Evolutionary conservation across 2,797 vertebrate species (phyloP).

Genomic region (Pogonophryne albipinna): DNA sequence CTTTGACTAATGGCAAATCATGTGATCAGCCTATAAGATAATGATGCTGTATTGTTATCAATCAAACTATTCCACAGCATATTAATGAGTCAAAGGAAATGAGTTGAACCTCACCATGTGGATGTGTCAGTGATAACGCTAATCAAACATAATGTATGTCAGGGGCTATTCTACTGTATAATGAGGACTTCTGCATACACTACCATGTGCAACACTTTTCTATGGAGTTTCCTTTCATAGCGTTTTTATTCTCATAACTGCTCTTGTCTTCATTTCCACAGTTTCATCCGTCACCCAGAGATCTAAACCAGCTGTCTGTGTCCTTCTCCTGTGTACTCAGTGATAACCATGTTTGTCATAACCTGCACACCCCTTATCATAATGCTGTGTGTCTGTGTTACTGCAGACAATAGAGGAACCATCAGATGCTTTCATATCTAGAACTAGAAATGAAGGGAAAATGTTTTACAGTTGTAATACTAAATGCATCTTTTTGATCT

Average conservation of each 20-base stretch:
- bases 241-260: neutral
- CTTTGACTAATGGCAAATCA: neutral
- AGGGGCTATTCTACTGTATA: neutral
- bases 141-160: neutral
- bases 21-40: neutral
- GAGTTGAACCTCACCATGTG: neutral
- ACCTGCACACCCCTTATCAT: constrained; percentile 23
- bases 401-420: neutral
- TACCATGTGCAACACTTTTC: neutral
- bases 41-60: neutral
- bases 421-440: neutral
- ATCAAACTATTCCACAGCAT: neutral
- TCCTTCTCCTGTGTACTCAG: constrained; percentile 58
- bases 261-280: constrained; percentile 9
- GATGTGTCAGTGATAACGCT: neutral
- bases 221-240: neutral
- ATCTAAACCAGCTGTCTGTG: constrained; percentile 57
- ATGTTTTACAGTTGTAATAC: neutral
- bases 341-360: constrained; percentile 70
- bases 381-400: constrained; percentile 1
- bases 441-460: neutral
- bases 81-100: neutral
- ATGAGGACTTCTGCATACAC: neutral
- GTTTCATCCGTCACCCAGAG: constrained; percentile 36
- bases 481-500: neutral